Percentiles rank a stretch among this genome's conserved stretches.
Conservation (phyloP, 2,888 invertebrate genomes). For the Rapana venosa region DNA sequence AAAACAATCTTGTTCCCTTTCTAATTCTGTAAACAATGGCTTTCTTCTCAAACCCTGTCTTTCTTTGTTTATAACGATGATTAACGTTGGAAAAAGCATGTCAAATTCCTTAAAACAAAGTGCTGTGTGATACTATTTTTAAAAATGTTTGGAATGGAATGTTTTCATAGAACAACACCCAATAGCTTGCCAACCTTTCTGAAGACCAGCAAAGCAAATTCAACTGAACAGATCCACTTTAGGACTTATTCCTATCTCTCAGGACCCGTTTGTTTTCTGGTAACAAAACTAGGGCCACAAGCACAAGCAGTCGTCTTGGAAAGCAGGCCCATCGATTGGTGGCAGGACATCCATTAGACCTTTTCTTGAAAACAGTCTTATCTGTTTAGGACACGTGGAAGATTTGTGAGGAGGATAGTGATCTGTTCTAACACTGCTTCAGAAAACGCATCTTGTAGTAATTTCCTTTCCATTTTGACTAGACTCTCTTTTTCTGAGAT, state of each 20-base stretch:
- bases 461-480: background rate
- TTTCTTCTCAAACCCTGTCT: no score
- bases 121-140: no score
- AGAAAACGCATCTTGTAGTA: background rate
- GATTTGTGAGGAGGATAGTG: background rate
- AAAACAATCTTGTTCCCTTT: no score
- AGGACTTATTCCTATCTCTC: background rate
- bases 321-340: slow-evolving; percentile 19
- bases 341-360: background rate
- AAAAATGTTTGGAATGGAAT: no score
- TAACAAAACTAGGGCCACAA: background rate
- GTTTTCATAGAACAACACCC: background rate
- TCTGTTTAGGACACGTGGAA: background rate
- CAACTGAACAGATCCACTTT: no score
- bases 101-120: no score
- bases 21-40: no score
- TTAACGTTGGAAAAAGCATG: no score
- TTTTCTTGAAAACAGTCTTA: slow-evolving; percentile 2
- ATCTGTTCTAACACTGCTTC: background rate
- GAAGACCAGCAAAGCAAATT: background rate
- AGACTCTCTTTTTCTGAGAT: background rate
- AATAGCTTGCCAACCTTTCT: background rate
- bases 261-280: background rate
- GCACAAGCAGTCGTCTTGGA: background rate
- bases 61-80: no score